phyloP scores from a whole-genome alignment of 2,888 invertebrate species.

The Pandemis cinnamomeana region DNA sequence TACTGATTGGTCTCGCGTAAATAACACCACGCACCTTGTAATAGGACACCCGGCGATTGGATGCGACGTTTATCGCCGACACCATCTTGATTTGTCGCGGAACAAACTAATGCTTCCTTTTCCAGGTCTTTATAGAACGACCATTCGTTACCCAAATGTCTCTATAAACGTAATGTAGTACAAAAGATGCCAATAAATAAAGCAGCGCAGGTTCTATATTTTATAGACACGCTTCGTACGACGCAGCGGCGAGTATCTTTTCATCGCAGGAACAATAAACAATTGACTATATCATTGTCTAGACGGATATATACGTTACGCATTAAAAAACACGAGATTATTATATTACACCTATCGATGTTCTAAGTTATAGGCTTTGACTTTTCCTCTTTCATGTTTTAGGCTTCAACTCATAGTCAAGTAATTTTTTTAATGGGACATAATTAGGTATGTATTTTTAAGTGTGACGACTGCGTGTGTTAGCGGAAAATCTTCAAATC shows the following conservation, averaged over 20 bases:
- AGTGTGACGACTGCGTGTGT: no score
- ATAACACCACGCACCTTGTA: conserved; percentile 71
- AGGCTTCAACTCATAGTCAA: no score
- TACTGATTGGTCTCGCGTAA: conserved; percentile 78
- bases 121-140: conserved; percentile 58
- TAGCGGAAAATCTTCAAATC: not conserved
- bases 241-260: conserved; percentile 12
- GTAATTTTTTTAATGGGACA: no score
- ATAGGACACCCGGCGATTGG: conserved; percentile 71
- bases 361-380: not conserved
- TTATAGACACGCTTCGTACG: conserved; percentile 13
- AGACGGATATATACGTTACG: not conserved
- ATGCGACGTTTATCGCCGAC: conserved; percentile 68
- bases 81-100: conserved; percentile 74
- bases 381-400: not conserved
- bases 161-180: conserved; percentile 63
- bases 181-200: conserved; percentile 40
- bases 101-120: conserved; percentile 62
- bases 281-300: not conserved
- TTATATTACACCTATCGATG: not conserved
- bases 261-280: not conserved
- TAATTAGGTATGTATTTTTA: no score
- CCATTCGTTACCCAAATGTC: conserved; percentile 66
- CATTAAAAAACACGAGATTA: not conserved
- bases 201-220: conserved; percentile 15